phyloP scores from a whole-genome alignment of 2,113 vertebrate species.

The Arizona elegans region DNA sequence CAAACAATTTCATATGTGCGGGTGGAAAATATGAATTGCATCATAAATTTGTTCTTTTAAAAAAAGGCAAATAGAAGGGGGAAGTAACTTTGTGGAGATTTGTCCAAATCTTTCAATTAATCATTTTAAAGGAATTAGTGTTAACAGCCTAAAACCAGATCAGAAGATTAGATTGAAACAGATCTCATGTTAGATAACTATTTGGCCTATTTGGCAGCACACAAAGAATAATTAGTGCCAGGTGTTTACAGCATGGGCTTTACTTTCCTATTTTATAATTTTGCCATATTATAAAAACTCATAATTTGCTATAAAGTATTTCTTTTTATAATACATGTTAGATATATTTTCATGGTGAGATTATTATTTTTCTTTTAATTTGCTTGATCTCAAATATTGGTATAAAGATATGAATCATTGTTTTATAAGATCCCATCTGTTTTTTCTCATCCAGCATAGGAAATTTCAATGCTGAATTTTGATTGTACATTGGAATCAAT shows the following conservation, averaged over 20 bases:
- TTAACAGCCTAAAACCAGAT: background rate
- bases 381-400: constrained; percentile 32
- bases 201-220: constrained; percentile 45
- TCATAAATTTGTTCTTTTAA: background rate
- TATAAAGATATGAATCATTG: background rate
- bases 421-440: background rate
- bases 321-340: constrained; percentile 28
- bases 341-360: background rate
- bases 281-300: background rate
- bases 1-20: background rate
- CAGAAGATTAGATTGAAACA: background rate
- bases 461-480: background rate
- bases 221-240: constrained; percentile 45
- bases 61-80: background rate
- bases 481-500: background rate
- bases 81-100: background rate
- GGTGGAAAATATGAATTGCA: background rate
- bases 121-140: background rate
- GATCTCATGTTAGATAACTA: constrained; percentile 31
- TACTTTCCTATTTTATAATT: constrained; percentile 36
- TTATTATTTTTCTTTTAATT: constrained; percentile 23
- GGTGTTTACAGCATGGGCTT: constrained; percentile 46
- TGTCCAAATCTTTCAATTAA: background rate
- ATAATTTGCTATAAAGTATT: background rate
- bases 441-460: background rate